phyloP scores from a whole-genome alignment of 2,888 invertebrate genomes.

The Agrilus cyanescens region DNA sequence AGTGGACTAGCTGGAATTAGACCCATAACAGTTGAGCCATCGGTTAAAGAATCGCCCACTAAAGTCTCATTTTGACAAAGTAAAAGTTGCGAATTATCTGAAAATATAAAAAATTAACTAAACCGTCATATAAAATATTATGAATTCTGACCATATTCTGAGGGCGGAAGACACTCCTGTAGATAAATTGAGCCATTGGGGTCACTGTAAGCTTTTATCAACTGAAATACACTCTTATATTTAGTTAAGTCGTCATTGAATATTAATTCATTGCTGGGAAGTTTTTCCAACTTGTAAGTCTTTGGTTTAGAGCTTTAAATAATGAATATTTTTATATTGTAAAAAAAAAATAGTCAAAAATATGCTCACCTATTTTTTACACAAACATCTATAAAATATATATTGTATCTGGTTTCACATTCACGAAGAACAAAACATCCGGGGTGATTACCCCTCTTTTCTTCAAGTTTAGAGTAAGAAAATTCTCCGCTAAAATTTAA shows the following conservation, averaged over 20 bases:
- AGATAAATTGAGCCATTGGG: constrained; percentile 49
- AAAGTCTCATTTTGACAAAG: constrained; percentile 50
- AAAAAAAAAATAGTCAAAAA: not conserved
- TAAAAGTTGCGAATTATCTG: constrained; percentile 59
- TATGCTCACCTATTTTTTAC: constrained; percentile 56
- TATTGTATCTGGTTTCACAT: constrained; percentile 67
- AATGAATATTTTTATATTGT: constrained; percentile 5
- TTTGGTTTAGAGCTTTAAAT: constrained; percentile 48
- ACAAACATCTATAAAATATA: constrained; percentile 73
- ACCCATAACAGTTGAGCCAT: constrained; percentile 37
- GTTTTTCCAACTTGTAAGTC: constrained; percentile 54
- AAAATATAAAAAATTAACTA: constrained; percentile 15
- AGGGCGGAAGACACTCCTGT: constrained; percentile 70
- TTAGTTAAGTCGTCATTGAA: constrained; percentile 37
- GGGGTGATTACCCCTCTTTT: constrained; percentile 59
- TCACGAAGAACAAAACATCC: constrained; percentile 76
- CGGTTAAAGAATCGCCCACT: constrained; percentile 40
- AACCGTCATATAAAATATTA: not conserved
- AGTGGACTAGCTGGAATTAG: constrained; percentile 41
- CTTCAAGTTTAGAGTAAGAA: constrained; percentile 71
- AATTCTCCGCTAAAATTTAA: constrained; percentile 58
- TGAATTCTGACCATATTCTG: constrained; percentile 62
- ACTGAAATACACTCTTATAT: constrained; percentile 49
- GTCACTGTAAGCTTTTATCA: constrained; percentile 51
- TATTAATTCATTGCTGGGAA: constrained; percentile 45